Evolutionary conservation across 1,140 invertebrate species (phyloP), one percentile per base, ranked within the genome.

Genomic region (Drosophila rufa): DNA sequence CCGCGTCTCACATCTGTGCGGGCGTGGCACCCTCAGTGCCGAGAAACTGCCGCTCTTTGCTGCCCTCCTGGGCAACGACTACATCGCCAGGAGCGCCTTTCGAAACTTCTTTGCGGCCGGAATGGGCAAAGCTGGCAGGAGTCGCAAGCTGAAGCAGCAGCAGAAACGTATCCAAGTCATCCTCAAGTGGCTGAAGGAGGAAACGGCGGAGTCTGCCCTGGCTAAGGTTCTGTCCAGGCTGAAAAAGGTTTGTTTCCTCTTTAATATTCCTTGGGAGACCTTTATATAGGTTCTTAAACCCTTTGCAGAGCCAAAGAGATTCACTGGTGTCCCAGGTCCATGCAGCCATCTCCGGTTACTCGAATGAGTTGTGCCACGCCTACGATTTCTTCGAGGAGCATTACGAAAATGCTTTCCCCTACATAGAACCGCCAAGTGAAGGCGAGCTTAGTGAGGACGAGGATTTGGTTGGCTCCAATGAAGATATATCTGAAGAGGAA

Each of bases 11-110:
- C 94, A 95, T 75, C 95, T 96, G 7, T 93, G 94, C 55, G 92
- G 93, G 36, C 96, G 96, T 92, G 94, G 94, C 7, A 95, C 95
- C 0, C 85, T 98, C 15, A 93, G 96, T 67, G 94, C 94, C 74
- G 93, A 94, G 14, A 92, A 96, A 40, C 86, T 98, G 45, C 97
- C 97, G 3, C 83, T 98, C 7, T 94, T 97, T 65, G 96, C 97
- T n/a, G 95, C 96, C 12, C 77, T 98, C 8, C 92, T 98, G 19
- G 97, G 97, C 4, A 98, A 98, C 94, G 97, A 98, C 93, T 98
- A 96, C 93, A 95, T 97, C n/a, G 94, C 95, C 6, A 94, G 93
- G 47, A 94, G 92, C 11, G 93, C 94, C 0, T 97, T 98, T 82
- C 93, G 93, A 12, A 94, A 95, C 47, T 97, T 98, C 90, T 96